Evolutionary conservation across 2,888 invertebrate species (phyloP), one percentile per base, ranked within the genome.

Genomic region (Athrips mouffetella): DNA sequence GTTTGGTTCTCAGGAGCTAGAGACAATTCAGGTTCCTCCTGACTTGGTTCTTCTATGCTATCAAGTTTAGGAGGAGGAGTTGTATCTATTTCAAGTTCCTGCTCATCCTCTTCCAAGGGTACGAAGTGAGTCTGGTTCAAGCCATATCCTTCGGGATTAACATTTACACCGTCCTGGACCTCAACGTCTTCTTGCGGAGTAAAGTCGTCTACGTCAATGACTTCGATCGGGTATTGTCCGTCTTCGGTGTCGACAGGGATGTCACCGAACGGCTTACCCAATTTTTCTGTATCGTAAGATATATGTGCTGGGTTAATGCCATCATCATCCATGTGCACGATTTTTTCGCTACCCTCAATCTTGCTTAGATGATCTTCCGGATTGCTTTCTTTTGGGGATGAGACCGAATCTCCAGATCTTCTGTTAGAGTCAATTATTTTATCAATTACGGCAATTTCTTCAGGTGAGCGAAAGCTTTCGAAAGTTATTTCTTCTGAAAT

Each of bases 201-300:
- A 47, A 60, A 65, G 25, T 71, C 67, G 50, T 63, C 60, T 13
- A 54, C 52, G 41, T 62, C 55, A 39, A 58, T 55, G 20, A 55
- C 48, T 49, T 69, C 62, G 45, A 54, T 47, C 6, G 59, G 62
- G 56, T 67, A 60, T 53, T 67, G 60, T 16, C 21, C 27, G 13
- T 57, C 33, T 46, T 61, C 54, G 25, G 27, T n/a, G 13, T 54
- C 48, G n/a, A 51, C 18, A n/a, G 37, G 37, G 37, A 37, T n/a
- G 11, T 37, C 37, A 3, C 37, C 37, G 21, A 37, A 33, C 5
- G 18, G 44, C 45, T 30, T 33, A 4, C 37, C 37, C 16, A 39
- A 11, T 23, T 39, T 30, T 31, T 15, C 11, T 7, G 11, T 10
- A 35, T 23, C n/a, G 25, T 23, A 35, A 2, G 33, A 33, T 45